These are phyloP conservation scores for Prosopocoilus inquinatus DNA, from an alignment of 2,888 invertebrate species.

Conservation along the genomic window DNA sequence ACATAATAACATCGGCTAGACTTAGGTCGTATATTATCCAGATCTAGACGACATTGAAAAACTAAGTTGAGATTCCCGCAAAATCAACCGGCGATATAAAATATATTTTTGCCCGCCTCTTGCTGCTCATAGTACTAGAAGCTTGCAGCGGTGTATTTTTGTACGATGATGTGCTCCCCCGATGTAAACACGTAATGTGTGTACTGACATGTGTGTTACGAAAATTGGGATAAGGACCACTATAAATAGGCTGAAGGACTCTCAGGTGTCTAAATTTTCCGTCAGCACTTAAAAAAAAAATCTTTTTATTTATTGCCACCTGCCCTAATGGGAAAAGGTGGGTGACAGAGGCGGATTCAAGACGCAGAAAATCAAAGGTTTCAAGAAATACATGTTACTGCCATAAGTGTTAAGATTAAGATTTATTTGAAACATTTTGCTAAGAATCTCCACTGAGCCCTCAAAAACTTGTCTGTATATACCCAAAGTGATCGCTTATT, in stretches of 20 bases:
- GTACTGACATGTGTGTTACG: conserved; percentile 10
- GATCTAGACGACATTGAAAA: not conserved
- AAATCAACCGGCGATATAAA: conserved; percentile 6
- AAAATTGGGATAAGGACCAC: conserved; percentile 33
- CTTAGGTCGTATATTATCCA: not conserved
- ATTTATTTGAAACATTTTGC: no score
- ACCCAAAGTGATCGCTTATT: no score
- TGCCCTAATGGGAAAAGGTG: no score
- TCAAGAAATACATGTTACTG: no score
- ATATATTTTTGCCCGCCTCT: not conserved
- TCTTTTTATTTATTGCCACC: no score
- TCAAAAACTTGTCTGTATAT: no score
- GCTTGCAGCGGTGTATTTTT: conserved; percentile 5
- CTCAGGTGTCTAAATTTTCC: conserved; percentile 12
- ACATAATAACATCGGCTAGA: not conserved
- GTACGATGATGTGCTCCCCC: conserved; percentile 9
- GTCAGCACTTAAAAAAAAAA: no score
- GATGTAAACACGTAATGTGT: conserved; percentile 14
- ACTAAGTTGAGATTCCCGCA: not conserved
- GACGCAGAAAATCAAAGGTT: no score
- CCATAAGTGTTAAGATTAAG: no score
- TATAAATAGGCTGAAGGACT: conserved; percentile 30
- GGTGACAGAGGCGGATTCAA: no score
- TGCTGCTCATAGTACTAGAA: conserved; percentile 6
- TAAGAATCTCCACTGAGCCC: no score